These are phyloP conservation scores for Verasper variegatus DNA, from an alignment of 2,113 vertebrate genomes.

Conservation along the genomic window DNA sequence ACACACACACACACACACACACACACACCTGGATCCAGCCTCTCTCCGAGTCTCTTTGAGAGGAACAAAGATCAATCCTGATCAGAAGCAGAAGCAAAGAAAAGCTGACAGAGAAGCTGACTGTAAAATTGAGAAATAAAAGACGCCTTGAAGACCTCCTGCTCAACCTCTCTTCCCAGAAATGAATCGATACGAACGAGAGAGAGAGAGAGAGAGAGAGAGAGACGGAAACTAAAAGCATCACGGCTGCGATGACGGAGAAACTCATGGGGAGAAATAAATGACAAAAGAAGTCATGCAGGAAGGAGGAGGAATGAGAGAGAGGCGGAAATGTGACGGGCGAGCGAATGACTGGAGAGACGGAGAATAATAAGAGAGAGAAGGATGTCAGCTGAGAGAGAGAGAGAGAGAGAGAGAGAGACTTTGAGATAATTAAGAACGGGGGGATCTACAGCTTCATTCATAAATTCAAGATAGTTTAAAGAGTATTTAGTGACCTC, in stretches of 20 bases:
- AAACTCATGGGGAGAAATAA: background rate
- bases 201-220: background rate
- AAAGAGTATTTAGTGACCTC: background rate
- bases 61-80: constrained; percentile 47
- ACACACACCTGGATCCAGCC: background rate
- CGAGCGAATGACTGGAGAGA: background rate
- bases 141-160: constrained; percentile 19
- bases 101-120: constrained; percentile 17
- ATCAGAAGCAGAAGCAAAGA: background rate
- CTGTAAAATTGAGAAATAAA: constrained; percentile 30
- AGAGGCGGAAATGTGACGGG: background rate
- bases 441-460: constrained; percentile 2
- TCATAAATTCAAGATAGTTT: constrained; percentile 16
- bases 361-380: constrained; percentile 22
- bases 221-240: constrained; percentile 4
- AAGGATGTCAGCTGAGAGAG: background rate
- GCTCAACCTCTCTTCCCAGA: background rate
- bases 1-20: background rate
- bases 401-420: constrained; percentile 15
- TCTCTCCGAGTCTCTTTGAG: constrained; percentile 14
- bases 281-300: background rate
- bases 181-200: constrained; percentile 1
- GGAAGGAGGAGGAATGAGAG: constrained; percentile 8
- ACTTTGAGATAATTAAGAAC: constrained; percentile 37
- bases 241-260: background rate